Evolutionary conservation across 2,888 invertebrate genomes (phyloP), one percentile per base, ranked within the genome.

Genomic region (Tanytarsus gracilentus): DNA sequence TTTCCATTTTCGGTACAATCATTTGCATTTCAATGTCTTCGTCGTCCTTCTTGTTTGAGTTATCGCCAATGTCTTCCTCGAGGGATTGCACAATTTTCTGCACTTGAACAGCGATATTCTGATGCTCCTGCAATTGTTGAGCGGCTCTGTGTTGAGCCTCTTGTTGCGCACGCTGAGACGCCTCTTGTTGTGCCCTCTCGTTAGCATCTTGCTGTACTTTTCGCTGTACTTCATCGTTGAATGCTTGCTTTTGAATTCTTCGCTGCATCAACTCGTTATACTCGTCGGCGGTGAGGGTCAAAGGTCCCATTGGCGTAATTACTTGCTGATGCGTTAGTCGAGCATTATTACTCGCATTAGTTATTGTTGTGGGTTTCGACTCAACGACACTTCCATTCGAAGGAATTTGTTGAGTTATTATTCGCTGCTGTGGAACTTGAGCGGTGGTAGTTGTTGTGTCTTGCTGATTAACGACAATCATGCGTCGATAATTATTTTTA

Each of bases 231-330:
- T 77, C 76, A 64, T 76, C 76, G 27, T 76, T 66, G 64, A 77
- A 77, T 2, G 40, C 55, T 23, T 56, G 58, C 21, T 44, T 40
- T 26, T 58, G 81, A 1, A 85, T 76, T 1, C 86, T 85, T 64
- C 86, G 75, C 69, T 86, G 85, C 82, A 86, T 84, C 64, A 86
- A 74, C 72, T 86, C 85, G 71, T 85, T 85, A 75, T 85, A 86
- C 77, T 86, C 85, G 70, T 86, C 86, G 1, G 84, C 83, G 0
- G 85, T 86, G 18, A 86, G 73, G 68, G 86, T 86, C 63, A 86
- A 76, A 5, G 85, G 84, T 51, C 86, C 86, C 55, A 85, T 75
- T 3, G 85, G 84, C 63, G 84, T 83, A 79, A 82, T 80, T 68
- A 85, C 85, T 64, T 84, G 83, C 64, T 72, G 72, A 11, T 11